Conservation (phyloP, 2,113 vertebrate species). For the Pangasianodon gigas region DNA sequence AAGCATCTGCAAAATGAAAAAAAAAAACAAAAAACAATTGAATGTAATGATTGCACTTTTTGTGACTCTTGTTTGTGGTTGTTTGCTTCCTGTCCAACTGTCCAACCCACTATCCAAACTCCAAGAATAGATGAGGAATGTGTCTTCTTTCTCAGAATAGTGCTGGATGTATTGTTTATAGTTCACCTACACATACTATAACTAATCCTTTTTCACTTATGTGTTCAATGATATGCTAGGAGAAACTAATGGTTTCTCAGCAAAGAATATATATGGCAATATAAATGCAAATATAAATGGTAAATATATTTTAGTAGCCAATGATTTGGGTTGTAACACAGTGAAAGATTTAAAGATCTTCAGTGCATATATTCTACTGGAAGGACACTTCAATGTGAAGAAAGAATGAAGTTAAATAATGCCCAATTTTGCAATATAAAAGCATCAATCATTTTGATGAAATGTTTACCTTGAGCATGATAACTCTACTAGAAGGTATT, state of each 20-base stretch:
- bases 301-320: neutral
- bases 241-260: neutral
- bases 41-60: neutral
- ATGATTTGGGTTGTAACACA: neutral
- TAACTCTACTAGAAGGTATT: slow-evolving; percentile 1
- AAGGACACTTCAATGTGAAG: neutral
- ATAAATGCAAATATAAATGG: too few relatives aligned
- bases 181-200: slow-evolving; percentile 8
- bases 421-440: neutral
- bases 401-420: neutral
- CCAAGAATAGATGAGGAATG: neutral
- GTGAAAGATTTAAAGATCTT: neutral
- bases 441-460: neutral
- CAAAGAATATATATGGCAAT: neutral
- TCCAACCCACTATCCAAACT: slow-evolving; percentile 1
- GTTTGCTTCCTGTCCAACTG: slow-evolving; percentile 7
- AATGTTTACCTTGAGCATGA: neutral
- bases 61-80: neutral
- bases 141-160: neutral
- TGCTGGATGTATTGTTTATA: neutral
- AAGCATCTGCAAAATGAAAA: neutral
- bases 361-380: neutral
- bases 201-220: neutral
- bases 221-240: neutral
- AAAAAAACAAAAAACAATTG: neutral